Base-by-base conservation (phyloP, 2,888 invertebrate species). In the Dorcus hopei region DNA sequence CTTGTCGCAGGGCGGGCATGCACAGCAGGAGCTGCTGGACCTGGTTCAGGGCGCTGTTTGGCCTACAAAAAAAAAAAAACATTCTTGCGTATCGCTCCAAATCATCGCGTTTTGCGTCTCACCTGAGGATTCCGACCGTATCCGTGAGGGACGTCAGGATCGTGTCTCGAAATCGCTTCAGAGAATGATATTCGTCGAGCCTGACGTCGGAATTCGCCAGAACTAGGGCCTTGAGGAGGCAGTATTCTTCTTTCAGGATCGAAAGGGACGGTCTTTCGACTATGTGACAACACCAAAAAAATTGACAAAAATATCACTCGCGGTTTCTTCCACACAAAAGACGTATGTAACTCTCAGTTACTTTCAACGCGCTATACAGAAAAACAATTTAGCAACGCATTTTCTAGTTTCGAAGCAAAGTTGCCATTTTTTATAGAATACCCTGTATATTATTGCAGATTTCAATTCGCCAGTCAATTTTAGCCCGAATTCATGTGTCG, bases 131-230 rank as follows among this genome's bases (percentile, higher is more conserved):
- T 53, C 89, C 85, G 60, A 95, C 91, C 65, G 94, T 91, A 75
- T 96, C 95, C 65, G 92, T 90, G 62, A 97, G 83, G 47, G 95
- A 90, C 69, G 88, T 87, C 58, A 95, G 85, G 67, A 97, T 92
- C 54, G 88, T 85, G 77, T 97, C 95, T 62, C 95, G 86, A 78
- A 97, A 91, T 74, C 91, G 90, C 63, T 91, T 88, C 69, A 96
- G 83, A 9, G 93, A 88, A 54, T 89, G 88, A 72, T 89, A 89
- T 76, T 95, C 93, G 73, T 96, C 95, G 72, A 95, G 85, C 71
- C 90, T 86, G 55, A 92, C 93, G 82, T 97, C 96, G 68, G 91
- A 89, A 82, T 97, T 97, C 70, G 95, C 91, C 67, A 97, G 83
- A 58, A 93, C 91, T 61, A 97, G 83, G 61, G 97, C 95, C 80